These are phyloP conservation scores for Pluvialis apricaria DNA, from an alignment of 2,113 vertebrate genomes.

Conservation along the genomic window DNA sequence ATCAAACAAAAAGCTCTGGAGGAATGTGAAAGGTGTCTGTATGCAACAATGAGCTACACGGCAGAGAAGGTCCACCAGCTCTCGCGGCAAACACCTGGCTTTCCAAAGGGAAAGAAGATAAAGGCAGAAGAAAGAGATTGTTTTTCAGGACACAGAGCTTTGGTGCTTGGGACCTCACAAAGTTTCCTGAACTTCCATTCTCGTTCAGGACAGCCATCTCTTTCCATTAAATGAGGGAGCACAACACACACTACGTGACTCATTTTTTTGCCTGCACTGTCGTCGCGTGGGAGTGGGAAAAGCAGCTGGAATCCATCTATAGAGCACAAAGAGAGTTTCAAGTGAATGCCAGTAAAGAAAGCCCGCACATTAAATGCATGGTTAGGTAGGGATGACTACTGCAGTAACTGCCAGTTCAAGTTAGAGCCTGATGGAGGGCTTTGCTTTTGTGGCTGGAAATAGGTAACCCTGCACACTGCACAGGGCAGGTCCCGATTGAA, in stretches of 20 bases:
- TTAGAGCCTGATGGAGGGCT: not conserved
- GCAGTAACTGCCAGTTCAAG: not conserved
- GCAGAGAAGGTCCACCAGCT: not conserved
- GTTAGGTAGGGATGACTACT: not conserved
- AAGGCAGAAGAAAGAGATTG: not conserved
- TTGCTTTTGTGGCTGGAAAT: not conserved
- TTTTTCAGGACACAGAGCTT: not conserved
- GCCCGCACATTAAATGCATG: not conserved
- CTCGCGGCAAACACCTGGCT: rapidly evolving
- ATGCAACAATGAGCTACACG: rapidly evolving
- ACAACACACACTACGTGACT: not conserved
- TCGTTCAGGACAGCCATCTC: not conserved
- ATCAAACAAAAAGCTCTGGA: not conserved
- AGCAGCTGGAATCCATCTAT: constrained; percentile 35
- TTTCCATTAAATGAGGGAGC: not conserved
- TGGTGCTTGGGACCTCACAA: not conserved
- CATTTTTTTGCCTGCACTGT: not conserved
- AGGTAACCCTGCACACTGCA: not conserved
- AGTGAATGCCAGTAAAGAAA: not conserved
- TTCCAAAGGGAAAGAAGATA: not conserved
- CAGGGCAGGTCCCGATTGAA: not conserved
- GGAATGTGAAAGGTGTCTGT: not conserved
- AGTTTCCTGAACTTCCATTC: not conserved
- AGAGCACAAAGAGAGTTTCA: not conserved
- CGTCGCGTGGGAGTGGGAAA: not conserved